Percentiles rank a stretch among this genome's conserved stretches.
Evolutionary conservation across 2,888 invertebrate genomes (phyloP).

Genomic region (Eucriotettix oculatus): DNA sequence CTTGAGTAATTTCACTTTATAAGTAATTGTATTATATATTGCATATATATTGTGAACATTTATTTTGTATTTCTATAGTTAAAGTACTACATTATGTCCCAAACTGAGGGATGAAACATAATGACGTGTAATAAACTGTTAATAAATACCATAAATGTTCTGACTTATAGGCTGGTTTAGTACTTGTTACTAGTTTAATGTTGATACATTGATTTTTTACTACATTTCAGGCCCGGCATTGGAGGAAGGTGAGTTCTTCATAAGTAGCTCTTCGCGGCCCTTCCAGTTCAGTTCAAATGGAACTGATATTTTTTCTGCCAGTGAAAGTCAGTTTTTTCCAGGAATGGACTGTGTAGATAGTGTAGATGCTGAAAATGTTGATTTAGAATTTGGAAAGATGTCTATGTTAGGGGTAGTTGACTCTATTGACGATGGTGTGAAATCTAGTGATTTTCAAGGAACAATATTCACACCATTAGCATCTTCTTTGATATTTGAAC

Average conservation of each 20-base stretch:
- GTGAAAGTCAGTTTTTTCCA: constrained; percentile 53
- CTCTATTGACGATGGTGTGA: neutral
- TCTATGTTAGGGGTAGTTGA: neutral
- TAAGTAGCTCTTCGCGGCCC: constrained; percentile 54
- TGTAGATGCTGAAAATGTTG: neutral
- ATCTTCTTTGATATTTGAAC: neutral
- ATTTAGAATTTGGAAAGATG: neutral
- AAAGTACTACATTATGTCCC: no score
- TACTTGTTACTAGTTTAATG: no score
- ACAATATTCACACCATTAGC: no score
- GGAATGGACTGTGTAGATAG: constrained; percentile 22
- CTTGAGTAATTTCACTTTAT: neutral
- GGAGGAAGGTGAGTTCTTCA: constrained; percentile 51
- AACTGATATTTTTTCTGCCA: neutral
- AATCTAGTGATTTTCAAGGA: neutral
- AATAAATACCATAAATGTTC: no score
- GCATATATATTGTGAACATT: no score
- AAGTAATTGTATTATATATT: no score
- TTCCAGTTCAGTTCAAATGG: constrained; percentile 26
- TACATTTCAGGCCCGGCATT: constrained; percentile 25
- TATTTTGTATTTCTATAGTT: no score
- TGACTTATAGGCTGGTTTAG: no score
- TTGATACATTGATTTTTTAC: no score
- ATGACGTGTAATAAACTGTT: no score
- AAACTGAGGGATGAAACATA: no score